Evolutionary conservation across 2,113 vertebrate species (phyloP).

Genomic region (Sapayoa aenigma): DNA sequence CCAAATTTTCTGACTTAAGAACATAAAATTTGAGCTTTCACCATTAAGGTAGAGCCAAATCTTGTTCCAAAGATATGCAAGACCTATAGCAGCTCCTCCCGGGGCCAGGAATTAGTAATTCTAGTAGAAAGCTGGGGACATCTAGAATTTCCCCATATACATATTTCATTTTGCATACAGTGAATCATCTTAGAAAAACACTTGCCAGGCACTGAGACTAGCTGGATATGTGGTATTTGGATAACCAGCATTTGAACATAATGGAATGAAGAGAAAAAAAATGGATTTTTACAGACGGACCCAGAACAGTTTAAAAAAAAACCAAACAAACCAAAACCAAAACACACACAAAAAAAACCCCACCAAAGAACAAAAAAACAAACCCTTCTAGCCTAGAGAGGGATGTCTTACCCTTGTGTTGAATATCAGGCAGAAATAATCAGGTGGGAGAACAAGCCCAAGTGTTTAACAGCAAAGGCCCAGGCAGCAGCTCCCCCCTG

Average conservation of each 20-base stretch:
- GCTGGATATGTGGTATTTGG: not conserved
- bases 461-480: not conserved
- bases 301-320: not conserved
- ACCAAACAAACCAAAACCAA: not conserved
- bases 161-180: not conserved
- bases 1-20: not conserved
- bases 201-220: not conserved
- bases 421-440: not conserved
- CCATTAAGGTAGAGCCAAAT: not conserved
- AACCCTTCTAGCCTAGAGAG: not conserved
- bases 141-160: not conserved
- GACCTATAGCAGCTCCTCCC: not conserved
- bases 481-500: not conserved
- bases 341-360: too few relatives aligned
- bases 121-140: not conserved
- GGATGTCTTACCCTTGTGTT: not conserved
- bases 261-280: not conserved
- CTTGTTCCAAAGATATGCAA: not conserved
- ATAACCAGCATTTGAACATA: not conserved
- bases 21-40: not conserved
- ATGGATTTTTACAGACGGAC: not conserved
- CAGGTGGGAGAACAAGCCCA: not conserved
- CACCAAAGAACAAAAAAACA: not conserved
- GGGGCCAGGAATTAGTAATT: not conserved
- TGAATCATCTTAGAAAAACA: not conserved